A percentile compares a stretch with the other conserved stretches of the same genome.
These are phyloP conservation scores for Teleogryllus oceanicus DNA, from an alignment of 2,888 invertebrate genomes.

Conservation along the genomic window DNA sequence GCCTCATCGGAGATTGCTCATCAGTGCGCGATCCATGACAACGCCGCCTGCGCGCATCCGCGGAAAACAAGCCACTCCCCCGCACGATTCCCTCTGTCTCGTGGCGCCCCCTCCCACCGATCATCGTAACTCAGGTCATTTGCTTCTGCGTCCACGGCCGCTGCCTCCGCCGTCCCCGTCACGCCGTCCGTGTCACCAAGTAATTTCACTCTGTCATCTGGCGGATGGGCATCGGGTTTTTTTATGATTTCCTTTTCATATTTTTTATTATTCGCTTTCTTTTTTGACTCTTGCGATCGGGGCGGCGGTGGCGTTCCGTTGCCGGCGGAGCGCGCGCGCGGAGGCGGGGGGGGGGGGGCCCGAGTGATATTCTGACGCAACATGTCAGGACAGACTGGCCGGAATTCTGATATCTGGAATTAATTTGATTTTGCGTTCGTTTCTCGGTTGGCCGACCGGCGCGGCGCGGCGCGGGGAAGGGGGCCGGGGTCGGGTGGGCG, in stretches of 20 bases:
- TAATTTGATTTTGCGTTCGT: constrained; percentile 37
- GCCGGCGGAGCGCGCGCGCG: background rate
- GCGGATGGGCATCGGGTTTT: constrained; percentile 2
- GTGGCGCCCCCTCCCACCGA: background rate
- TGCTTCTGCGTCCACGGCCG: background rate
- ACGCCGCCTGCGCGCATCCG: background rate
- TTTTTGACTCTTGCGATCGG: constrained; percentile 22
- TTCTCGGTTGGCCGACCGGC: constrained; percentile 26
- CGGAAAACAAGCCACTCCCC: background rate
- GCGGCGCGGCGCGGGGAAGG: background rate
- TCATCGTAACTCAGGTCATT: constrained; percentile 18
- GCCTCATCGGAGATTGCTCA: constrained; percentile 1
- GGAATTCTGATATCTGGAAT: constrained; percentile 36
- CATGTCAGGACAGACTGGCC: constrained; percentile 34
- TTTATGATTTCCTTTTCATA: constrained; percentile 20
- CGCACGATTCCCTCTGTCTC: background rate
- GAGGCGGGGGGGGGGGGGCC: background rate
- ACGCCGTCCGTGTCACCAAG: constrained; percentile 3
- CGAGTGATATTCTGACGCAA: constrained; percentile 33
- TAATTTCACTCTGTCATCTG: constrained; percentile 7
- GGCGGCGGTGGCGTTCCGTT: background rate
- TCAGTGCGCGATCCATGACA: constrained; percentile 9
- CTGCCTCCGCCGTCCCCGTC: background rate
- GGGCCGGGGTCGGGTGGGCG: background rate
- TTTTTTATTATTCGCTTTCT: background rate